Conservation (phyloP, 2,888 invertebrate genomes). For the Hipparchia semele region DNA sequence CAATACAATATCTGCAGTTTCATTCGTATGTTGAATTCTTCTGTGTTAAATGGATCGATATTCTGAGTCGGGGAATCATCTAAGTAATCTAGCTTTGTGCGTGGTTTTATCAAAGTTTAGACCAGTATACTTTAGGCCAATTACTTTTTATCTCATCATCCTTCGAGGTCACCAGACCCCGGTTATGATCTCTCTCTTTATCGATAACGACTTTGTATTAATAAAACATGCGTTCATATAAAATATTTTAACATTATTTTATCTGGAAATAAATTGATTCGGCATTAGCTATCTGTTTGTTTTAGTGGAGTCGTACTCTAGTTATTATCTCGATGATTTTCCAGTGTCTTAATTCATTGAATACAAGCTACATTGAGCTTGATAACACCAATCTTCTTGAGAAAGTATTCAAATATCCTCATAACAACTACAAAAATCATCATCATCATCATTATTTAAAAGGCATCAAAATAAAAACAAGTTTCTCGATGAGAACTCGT, state of each 20-base stretch:
- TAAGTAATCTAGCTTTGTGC: background rate
- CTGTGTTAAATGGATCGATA: background rate
- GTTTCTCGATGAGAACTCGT: slow-evolving; percentile 48
- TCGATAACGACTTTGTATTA: background rate
- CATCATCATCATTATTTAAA: slow-evolving; percentile 44
- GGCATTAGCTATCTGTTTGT: background rate
- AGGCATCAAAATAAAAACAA: slow-evolving; percentile 37
- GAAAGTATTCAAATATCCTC: background rate
- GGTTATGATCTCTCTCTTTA: background rate
- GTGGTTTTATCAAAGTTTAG: background rate
- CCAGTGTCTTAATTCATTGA: background rate
- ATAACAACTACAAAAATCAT: slow-evolving; percentile 35
- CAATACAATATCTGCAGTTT: background rate
- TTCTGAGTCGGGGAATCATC: background rate
- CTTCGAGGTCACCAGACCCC: background rate
- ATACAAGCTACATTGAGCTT: background rate
- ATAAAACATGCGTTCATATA: background rate
- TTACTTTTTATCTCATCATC: background rate
- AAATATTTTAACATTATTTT: background rate
- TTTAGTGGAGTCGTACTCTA: background rate
- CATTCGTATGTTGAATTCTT: background rate
- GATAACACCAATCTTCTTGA: background rate
- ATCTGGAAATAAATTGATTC: background rate
- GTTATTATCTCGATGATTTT: background rate
- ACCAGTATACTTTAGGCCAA: background rate